Base-by-base conservation (phyloP, 1,140 invertebrate genomes). In the Lysiphlebus fabarum region DNA sequence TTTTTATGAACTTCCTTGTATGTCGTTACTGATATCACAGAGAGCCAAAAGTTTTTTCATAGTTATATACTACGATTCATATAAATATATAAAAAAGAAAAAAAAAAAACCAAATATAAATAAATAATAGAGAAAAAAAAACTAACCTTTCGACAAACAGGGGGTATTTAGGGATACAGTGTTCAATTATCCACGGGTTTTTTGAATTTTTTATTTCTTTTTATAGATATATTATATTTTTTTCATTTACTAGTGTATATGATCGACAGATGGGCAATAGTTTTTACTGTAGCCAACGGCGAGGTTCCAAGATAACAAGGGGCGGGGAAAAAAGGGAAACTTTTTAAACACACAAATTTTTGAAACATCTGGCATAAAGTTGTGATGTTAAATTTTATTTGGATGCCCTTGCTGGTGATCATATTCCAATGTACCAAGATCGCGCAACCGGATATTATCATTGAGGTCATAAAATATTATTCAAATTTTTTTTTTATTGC, bases 391-490 rank as follows among this genome's bases (percentile, higher is more conserved):
- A 51, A 2, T 37, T 37, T n/a, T 2, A 34, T 51, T 37, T 37
- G 38, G 12, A n/a, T 33, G 38, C 9, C 34, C 49, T 26, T 26
- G 17, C 17, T 26, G 17, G 38, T 36, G 49, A 51, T 51, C 49
- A 36, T 51, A 37, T 51, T 51, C 38, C 49, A 36, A 51, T 10
- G 17, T 49, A 36, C 38, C 49, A 8, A 4, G 17, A 26, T 26
- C 17, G 49, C 36, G 49, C 49, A 51, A 51, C 49, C 49, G 49
- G 49, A 51, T 51, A 51, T 51, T 51, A 51, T 36, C 49, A 51
- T 51, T 51, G 49, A 36, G 49, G 49, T 51, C 38, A 51, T 51
- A 51, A 51, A 51, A 51, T 51, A 51, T 51, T 14, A 37, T 34
- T 51, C 7, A 11, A 14, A 12, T 12, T 14, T 51, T 37, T 51